A percentile compares a stretch with the other conserved stretches of the same genome.
Conservation (phyloP, 2,888 invertebrate genomes). For the Ypsolopha scabrella region DNA sequence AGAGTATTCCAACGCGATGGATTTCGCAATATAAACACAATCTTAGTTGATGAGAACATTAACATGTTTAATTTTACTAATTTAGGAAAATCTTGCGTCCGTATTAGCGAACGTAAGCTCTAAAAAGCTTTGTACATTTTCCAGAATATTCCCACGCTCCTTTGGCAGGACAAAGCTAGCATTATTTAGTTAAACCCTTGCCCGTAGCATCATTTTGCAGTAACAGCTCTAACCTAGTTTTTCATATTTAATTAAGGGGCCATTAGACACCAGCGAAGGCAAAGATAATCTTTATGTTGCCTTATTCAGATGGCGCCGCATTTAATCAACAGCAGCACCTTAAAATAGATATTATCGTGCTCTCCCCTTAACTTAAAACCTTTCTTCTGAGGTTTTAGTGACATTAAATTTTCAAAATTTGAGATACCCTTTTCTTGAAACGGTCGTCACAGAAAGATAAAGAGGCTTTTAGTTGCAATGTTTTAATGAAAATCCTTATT, state of each 20-base stretch:
- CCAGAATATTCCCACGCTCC: too few relatives aligned
- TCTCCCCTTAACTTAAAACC: constrained; percentile 12
- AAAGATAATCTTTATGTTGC: constrained; percentile 54
- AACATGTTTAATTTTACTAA: too few relatives aligned
- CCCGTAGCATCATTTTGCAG: background rate
- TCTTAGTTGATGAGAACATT: too few relatives aligned
- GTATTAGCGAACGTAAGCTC: background rate
- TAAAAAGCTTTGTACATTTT: too few relatives aligned
- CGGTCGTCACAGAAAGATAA: too few relatives aligned
- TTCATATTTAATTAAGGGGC: constrained; percentile 51
- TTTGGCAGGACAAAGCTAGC: too few relatives aligned
- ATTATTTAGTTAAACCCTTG: background rate
- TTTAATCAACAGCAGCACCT: constrained; percentile 32
- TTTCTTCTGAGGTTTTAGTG: background rate
- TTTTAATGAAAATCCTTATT: too few relatives aligned
- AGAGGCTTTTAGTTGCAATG: too few relatives aligned
- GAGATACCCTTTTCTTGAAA: constrained; percentile 17
- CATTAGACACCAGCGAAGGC: constrained; percentile 32
- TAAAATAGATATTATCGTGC: constrained; percentile 24
- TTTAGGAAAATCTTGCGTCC: too few relatives aligned
- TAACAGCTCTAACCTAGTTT: constrained; percentile 21
- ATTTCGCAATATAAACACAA: too few relatives aligned
- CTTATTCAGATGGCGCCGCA: constrained; percentile 28
- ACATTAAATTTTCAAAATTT: constrained; percentile 9
- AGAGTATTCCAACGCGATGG: too few relatives aligned